Evolutionary conservation across 1,140 invertebrate genomes (phyloP), one percentile per base, ranked within the genome.

Genomic region (Drosophila melanica): DNA sequence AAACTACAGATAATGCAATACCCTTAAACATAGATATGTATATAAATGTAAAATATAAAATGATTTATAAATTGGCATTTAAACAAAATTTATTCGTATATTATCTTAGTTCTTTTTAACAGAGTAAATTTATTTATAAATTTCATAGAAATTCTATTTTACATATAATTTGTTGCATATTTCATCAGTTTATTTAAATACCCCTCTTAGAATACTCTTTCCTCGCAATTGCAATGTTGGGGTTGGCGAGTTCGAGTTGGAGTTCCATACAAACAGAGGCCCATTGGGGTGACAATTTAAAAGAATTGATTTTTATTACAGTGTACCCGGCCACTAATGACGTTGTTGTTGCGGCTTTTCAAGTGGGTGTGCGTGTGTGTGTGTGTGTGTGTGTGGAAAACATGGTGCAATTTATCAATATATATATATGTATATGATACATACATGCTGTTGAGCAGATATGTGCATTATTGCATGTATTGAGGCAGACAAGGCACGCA

Each of bases 301-400:
- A 73, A 76, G 67, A 76, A 76, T 76, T 76, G 74, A 76, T 76
- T 76, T 76, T 76, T 76, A 73, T 76, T 73, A 66, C 74, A 63
- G 42, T 53, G 50, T 51, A n/a, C 63, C 27, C 69, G 33, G 69
- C 69, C 74, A 76, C 74, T 76, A 76, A 76, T 76, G 62, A 76
- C 69, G 74, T 50, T 76, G 74, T 62, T 76, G 74, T 73, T 76
- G 74, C 51, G 74, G 74, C 60, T 75, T 71, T 65, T 35, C 16
- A 16, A 67, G 41, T 59, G 14, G 30, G 8, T 27, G 16, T 37
- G 27, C 16, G 14, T 51, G 8, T 27, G 12, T 37, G 27, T 27
- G 11, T 39, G 44, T 14, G 16, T 47, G 42, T 42, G 37, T 45
- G 42, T 39, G 27, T 27, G 6, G 39, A 14, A 3, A 18, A 42